Evolutionary conservation across 2,888 invertebrate genomes (phyloP).

Genomic region (Biston betularia): DNA sequence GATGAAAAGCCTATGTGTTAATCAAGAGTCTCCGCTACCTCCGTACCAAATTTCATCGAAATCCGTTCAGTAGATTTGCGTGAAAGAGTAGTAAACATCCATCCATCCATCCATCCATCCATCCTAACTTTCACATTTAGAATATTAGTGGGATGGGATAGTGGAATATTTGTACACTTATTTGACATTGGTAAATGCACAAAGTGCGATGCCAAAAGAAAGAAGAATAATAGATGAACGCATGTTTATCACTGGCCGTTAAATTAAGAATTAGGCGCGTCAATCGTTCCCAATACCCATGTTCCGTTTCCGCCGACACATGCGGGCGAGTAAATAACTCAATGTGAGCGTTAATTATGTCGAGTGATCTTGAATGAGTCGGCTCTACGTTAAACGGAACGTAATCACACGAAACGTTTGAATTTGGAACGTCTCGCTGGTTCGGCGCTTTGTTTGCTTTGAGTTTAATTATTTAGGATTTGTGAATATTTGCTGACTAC

Average conservation of each 20-base stretch:
- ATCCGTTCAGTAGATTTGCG: no score
- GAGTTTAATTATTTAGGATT: conserved; percentile 38
- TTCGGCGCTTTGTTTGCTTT: conserved; percentile 33
- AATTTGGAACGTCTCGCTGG: conserved; percentile 59
- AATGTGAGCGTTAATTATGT: conserved; percentile 79
- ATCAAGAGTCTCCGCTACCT: no score
- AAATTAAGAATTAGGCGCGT: conserved; percentile 56
- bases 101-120: no score
- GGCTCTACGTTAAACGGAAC: conserved; percentile 62
- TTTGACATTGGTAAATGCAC: no score
- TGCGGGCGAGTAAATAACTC: conserved; percentile 84
- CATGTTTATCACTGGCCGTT: conserved; percentile 40
- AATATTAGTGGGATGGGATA: no score
- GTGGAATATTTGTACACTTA: no score
- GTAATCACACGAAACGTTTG: conserved; percentile 66
- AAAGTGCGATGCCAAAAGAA: no score
- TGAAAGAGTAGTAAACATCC: no score
- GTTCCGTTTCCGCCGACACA: conserved; percentile 70
- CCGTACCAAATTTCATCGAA: no score
- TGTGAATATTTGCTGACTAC: conserved; percentile 27
- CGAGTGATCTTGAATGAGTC: conserved; percentile 77
- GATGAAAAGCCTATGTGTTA: no score
- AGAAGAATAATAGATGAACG: conserved; percentile 12
- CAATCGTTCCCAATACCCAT: conserved; percentile 59
- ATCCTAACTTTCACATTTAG: no score